phyloP scores from a whole-genome alignment of 2,113 vertebrate genomes.

The Boulengeromyrus knoepffleri region DNA sequence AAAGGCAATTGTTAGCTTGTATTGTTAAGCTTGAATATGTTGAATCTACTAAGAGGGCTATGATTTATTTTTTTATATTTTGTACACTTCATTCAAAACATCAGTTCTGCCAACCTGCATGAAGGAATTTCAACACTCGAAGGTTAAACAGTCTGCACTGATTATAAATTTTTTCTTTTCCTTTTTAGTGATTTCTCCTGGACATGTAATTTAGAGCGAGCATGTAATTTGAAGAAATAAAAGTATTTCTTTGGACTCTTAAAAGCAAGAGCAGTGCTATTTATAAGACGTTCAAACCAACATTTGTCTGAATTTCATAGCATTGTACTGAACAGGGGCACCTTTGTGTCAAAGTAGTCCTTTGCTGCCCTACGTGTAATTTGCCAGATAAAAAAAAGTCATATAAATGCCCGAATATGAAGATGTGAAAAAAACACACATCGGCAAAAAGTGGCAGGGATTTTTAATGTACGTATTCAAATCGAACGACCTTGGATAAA shows the following conservation, averaged over 20 bases:
- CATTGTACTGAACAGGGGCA: not conserved
- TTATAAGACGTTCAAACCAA: not conserved
- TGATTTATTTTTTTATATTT: constrained; percentile 4
- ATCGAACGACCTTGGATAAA: constrained; percentile 42
- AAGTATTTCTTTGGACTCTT: not conserved
- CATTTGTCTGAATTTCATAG: not conserved
- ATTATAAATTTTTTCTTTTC: constrained; percentile 4
- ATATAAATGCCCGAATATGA: not conserved
- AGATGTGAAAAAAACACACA: constrained; percentile 24
- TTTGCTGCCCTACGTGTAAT: not conserved
- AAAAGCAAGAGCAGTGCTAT: not conserved
- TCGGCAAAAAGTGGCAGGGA: constrained; percentile 35
- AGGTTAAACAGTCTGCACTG: not conserved
- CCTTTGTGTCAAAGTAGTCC: not conserved
- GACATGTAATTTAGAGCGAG: not conserved
- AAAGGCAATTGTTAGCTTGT: constrained; percentile 3
- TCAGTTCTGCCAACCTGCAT: not conserved
- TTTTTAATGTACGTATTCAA: constrained; percentile 38
- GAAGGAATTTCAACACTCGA: not conserved
- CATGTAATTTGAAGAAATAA: constrained; percentile 9
- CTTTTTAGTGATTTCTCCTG: not conserved
- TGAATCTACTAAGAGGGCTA: not conserved
- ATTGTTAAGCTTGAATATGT: constrained; percentile 6
- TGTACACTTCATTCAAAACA: not conserved
- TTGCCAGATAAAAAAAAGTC: not conserved